phyloP scores from a whole-genome alignment of 2,113 vertebrate species.

The Zosterops hypoxanthus region DNA sequence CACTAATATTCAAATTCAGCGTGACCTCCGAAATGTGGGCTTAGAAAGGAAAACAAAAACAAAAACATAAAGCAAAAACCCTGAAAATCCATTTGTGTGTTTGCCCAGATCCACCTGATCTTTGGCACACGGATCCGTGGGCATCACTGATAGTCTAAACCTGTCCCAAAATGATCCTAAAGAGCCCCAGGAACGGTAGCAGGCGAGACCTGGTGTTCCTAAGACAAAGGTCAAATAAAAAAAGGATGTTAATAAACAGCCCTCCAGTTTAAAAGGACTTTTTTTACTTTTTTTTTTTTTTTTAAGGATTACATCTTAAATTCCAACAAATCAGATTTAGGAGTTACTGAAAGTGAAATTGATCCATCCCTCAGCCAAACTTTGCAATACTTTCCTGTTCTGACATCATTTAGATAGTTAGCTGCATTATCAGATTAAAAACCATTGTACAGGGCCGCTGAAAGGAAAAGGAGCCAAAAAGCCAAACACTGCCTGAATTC shows the following conservation, averaged over 20 bases:
- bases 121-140: fast-evolving
- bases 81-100: neutral
- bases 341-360: slow-evolving; percentile 87
- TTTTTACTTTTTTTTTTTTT: slow-evolving; percentile 62
- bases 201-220: slow-evolving; percentile 21
- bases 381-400: slow-evolving; percentile 84
- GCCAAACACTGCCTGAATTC: slow-evolving; percentile 83
- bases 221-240: slow-evolving; percentile 79
- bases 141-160: neutral
- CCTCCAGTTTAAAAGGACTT: slow-evolving; percentile 73
- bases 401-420: slow-evolving; percentile 84
- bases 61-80: neutral
- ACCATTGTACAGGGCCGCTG: slow-evolving; percentile 79
- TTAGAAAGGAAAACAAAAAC: neutral
- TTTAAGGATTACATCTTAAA: slow-evolving; percentile 87
- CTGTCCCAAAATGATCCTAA: neutral
- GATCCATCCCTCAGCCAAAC: slow-evolving; percentile 85
- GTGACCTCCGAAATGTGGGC: neutral
- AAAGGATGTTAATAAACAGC: slow-evolving; percentile 81
- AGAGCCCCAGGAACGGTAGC: neutral
- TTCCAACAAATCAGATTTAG: slow-evolving; percentile 89
- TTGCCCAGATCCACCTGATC: neutral
- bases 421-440: slow-evolving; percentile 86
- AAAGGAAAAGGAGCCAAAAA: slow-evolving; percentile 83
- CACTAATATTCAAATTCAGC: neutral